A percentile compares a stretch with the other conserved stretches of the same genome.
phyloP scores from a whole-genome alignment of 2,888 invertebrate species.

The Eudasyphora cyanicolor region DNA sequence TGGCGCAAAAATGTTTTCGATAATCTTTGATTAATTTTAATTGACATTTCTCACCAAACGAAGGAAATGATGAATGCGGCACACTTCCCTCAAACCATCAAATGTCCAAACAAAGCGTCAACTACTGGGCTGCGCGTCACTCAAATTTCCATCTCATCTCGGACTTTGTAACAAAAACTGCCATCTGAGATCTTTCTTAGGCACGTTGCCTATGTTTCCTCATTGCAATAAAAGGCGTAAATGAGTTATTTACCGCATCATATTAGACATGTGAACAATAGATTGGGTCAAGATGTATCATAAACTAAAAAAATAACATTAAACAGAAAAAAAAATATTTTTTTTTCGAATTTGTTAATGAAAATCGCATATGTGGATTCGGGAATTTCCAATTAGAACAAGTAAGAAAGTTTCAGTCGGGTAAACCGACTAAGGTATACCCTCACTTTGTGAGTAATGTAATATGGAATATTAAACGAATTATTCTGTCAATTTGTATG shows the following conservation, averaged over 20 bases:
- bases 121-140: background rate
- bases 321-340: too few species aligned
- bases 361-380: too few species aligned
- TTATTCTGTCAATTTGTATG: too few species aligned
- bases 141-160: background rate
- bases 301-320: too few species aligned
- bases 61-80: background rate
- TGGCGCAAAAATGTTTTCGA: background rate
- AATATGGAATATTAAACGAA: too few species aligned
- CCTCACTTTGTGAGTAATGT: too few species aligned
- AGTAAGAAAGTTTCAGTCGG: too few species aligned
- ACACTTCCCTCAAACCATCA: background rate
- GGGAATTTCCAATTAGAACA: too few species aligned
- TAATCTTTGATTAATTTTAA: constrained; percentile 18
- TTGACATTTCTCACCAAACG: constrained; percentile 1
- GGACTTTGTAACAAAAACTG: background rate
- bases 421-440: too few species aligned
- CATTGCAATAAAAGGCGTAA: constrained; percentile 68
- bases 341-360: too few species aligned
- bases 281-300: too few species aligned
- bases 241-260: constrained; percentile 74
- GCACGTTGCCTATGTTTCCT: constrained; percentile 23
- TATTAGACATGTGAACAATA: constrained; percentile 27
- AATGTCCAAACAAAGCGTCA: background rate
- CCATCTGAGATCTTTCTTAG: constrained; percentile 8